Percentiles rank a stretch among this genome's conserved stretches.
These are phyloP conservation scores for Anoplophora glabripennis DNA, from an alignment of 1,140 invertebrate species.

Conservation along the genomic window DNA sequence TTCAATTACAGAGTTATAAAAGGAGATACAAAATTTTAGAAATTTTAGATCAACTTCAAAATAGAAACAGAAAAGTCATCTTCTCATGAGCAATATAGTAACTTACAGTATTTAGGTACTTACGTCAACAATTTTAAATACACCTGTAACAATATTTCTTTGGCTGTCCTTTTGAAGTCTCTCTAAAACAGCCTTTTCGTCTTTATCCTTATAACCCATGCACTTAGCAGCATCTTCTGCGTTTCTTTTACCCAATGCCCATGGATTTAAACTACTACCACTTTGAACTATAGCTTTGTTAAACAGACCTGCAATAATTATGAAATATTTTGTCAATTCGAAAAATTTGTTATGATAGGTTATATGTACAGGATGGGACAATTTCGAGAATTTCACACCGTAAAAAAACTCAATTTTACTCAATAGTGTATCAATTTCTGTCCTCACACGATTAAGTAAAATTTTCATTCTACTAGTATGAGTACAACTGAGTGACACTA, in stretches of 20 bases:
- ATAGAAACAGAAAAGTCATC: too few relatives aligned
- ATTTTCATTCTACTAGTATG: too few relatives aligned
- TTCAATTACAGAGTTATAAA: not conserved
- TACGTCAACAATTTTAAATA: conserved; percentile 13
- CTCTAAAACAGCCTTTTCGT: conserved; percentile 13
- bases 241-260: conserved; percentile 9
- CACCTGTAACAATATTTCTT: conserved; percentile 7
- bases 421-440: too few relatives aligned
- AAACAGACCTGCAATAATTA: conserved; percentile 5
- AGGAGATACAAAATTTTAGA: not conserved
- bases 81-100: too few relatives aligned
- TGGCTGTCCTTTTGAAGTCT: conserved; percentile 11
- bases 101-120: too few relatives aligned
- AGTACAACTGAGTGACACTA: too few relatives aligned
- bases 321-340: not conserved
- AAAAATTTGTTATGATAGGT: not conserved
- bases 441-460: too few relatives aligned
- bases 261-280: conserved; percentile 10
- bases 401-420: too few relatives aligned
- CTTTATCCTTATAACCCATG: conserved; percentile 14
- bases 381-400: too few relatives aligned
- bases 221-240: conserved; percentile 1
- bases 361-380: too few relatives aligned
- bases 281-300: conserved; percentile 16
- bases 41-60: not conserved